Percentiles rank a stretch among this genome's conserved stretches.
Evolutionary conservation across 2,113 vertebrate genomes (phyloP).

Genomic region (Eurystomus gularis): DNA sequence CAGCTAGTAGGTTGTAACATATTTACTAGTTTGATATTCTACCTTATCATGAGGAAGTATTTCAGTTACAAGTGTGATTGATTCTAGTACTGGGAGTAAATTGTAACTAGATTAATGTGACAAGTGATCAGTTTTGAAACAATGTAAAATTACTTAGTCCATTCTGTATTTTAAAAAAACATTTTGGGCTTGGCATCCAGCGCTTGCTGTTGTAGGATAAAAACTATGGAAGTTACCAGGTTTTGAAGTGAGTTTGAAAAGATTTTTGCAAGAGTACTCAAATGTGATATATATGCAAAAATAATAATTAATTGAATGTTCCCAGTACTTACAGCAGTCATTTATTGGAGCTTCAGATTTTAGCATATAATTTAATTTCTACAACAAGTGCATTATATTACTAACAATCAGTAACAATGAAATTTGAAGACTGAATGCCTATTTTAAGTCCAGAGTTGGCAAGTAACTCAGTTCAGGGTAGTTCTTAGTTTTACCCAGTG

Average conservation of each 20-base stretch:
- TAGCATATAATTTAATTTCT: neutral
- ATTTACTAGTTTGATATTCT: neutral
- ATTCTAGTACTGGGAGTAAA: neutral
- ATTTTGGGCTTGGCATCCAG: neutral
- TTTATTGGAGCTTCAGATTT: neutral
- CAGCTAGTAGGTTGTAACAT: neutral
- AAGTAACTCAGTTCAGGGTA: neutral
- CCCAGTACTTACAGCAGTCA: neutral
- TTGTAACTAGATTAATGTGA: neutral
- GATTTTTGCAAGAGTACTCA: accelerated
- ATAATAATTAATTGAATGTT: neutral
- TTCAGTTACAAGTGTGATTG: neutral
- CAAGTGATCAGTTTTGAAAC: neutral
- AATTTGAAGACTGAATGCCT: neutral
- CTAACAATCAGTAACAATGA: neutral
- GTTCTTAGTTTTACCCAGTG: neutral
- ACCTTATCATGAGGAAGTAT: accelerated
- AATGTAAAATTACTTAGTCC: neutral
- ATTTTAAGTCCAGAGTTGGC: neutral
- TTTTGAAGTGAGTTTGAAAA: neutral
- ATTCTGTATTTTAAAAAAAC: neutral
- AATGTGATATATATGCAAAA: neutral
- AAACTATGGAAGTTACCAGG: accelerated
- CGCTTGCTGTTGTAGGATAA: neutral
- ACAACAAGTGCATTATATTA: neutral